Evolutionary conservation across 1,140 invertebrate genomes (phyloP).

Genomic region (Nilaparvata lugens): DNA sequence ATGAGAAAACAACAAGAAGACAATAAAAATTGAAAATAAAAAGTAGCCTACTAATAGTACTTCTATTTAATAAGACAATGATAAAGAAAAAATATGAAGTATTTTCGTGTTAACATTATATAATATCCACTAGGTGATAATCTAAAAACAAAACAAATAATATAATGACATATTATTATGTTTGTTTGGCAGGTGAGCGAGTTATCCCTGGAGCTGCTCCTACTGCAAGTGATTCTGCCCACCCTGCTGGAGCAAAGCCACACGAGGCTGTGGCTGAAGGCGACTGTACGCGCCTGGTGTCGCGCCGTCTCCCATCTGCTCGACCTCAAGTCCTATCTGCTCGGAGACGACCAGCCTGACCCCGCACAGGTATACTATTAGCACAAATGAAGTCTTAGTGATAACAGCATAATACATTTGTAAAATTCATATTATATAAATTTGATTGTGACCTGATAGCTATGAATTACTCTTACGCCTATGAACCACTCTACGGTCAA

Average conservation of each 20-base stretch:
- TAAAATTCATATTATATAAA: too few relatives aligned
- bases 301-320: conserved; percentile 72
- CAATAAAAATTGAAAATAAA: too few relatives aligned
- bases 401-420: too few relatives aligned
- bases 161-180: too few relatives aligned
- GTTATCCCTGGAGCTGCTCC: conserved; percentile 82
- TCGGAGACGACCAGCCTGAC: conserved; percentile 51
- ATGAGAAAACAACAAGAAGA: too few relatives aligned
- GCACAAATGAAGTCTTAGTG: neutral
- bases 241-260: conserved; percentile 94
- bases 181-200: conserved; percentile 56
- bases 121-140: neutral
- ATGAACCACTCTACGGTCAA: too few relatives aligned
- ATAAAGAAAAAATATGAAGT: neutral
- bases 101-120: neutral
- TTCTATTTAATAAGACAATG: neutral
- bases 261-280: conserved; percentile 86
- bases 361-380: neutral
- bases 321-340: conserved; percentile 79
- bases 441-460: too few relatives aligned
- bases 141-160: neutral
- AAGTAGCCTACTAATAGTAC: too few relatives aligned
- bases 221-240: conserved; percentile 88
- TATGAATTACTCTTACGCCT: too few relatives aligned
- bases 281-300: conserved; percentile 82